Evolutionary conservation across 1,140 invertebrate genomes (phyloP), one percentile per base, ranked within the genome.

Genomic region (Penaeus indicus): DNA sequence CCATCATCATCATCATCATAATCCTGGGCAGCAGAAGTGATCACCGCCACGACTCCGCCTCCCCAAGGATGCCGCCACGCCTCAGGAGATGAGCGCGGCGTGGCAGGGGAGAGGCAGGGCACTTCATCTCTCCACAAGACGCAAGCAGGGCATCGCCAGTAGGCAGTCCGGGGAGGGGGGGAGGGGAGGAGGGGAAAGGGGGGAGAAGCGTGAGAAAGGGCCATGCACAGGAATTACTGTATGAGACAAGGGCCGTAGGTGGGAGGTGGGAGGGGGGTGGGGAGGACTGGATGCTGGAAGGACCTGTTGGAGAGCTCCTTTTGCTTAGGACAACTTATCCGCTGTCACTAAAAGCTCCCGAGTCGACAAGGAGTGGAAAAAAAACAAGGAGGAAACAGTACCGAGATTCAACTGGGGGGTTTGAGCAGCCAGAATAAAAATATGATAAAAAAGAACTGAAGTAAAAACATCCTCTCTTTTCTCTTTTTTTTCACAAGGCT

Each of bases 241-340:
- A 22, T 1, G 42, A 54, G 78, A 22, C 78, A 80, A n/a, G 78
- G 60, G 77, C 16, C 60, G 47, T 54, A 54, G 89, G 47, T 83
- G 75, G 78, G 54, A n/a, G 0, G 38, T 27, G 63, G 89, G 32
- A 85, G 75, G 78, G 54, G 54, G 0, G 38, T 38, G 21, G 21
- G 80, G 61, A 7, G 22, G 60, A 38, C 13, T 7, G 61, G 32
- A 61, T 27, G 25, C 13, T 21, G 54, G 60, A 61, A 27, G 19
- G 61, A 27, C 88, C 85, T 84, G 87, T 78, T 86, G 84, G 84
- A 86, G 80, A 47, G 32, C 64, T 61, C 67, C 62, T 79, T 79
- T 27, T 75, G 67, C 63, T 75, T 54, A 61, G 78, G 42, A 16
- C 38, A 77, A 22, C 67, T 18, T 32, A 38, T 63, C n/a, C 42